Percentiles rank a stretch among this genome's conserved stretches.
phyloP scores from a whole-genome alignment of 2,888 invertebrate genomes.

The Anthophora plumipes region DNA sequence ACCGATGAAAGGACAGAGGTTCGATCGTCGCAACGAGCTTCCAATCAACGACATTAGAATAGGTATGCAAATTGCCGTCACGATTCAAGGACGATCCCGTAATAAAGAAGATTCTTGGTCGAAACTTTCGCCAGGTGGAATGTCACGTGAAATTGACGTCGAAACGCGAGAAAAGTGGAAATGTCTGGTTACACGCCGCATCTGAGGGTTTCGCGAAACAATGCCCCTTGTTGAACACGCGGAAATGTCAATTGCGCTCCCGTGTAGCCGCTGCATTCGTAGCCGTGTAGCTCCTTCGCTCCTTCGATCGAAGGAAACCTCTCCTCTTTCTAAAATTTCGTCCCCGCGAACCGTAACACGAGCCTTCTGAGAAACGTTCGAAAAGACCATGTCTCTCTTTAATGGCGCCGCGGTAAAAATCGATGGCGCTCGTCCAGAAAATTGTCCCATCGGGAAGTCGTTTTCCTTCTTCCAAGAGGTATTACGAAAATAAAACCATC shows the following conservation, averaged over 20 bases:
- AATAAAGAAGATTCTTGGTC: conserved; percentile 19
- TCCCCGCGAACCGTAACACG: background rate
- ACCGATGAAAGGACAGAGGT: background rate
- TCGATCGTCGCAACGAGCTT: conserved; percentile 5
- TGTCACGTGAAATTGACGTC: background rate
- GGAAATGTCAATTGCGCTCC: too few relatives aligned
- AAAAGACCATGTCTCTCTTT: conserved; percentile 9
- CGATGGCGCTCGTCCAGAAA: conserved; percentile 36
- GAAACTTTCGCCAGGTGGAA: too few relatives aligned
- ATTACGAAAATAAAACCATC: background rate
- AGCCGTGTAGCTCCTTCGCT: too few relatives aligned
- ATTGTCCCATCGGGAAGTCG: conserved; percentile 12
- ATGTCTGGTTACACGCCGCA: too few relatives aligned
- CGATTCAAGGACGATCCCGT: background rate
- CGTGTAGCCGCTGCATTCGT: too few relatives aligned
- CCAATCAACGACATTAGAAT: conserved; percentile 7
- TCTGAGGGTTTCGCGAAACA: too few relatives aligned
- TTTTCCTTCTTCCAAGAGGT: background rate
- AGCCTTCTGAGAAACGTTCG: background rate
- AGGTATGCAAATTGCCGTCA: conserved; percentile 12
- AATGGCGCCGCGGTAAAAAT: conserved; percentile 18
- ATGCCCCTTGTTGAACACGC: conserved; percentile 25
- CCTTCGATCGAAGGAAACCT: too few relatives aligned
- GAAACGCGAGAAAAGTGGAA: too few relatives aligned
- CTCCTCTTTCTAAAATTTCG: background rate